Conservation (phyloP, 2,113 vertebrate genomes). For the Raja brachyura region DNA sequence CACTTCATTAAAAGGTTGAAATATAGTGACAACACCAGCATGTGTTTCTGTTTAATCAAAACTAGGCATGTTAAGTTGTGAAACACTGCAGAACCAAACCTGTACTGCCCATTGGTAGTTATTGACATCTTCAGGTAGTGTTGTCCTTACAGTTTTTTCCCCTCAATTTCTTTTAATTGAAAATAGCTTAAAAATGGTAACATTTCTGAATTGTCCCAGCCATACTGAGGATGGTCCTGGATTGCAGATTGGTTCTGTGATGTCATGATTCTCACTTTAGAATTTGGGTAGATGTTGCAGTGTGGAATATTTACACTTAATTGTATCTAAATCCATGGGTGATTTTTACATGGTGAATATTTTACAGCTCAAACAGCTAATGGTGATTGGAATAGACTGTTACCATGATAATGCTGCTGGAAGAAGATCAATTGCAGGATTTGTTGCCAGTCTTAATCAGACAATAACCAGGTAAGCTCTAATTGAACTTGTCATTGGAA, state of each 20-base stretch:
- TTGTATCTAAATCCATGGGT: neutral
- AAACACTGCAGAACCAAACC: too few relatives aligned
- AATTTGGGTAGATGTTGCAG: neutral
- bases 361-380: conserved; percentile 77
- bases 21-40: too few relatives aligned
- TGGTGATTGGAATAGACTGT: conserved; percentile 92
- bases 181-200: too few relatives aligned
- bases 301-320: neutral
- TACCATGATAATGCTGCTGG: conserved; percentile 80
- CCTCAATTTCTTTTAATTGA: too few relatives aligned
- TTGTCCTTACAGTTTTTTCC: too few relatives aligned
- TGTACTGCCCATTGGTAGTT: too few relatives aligned
- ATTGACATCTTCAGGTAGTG: too few relatives aligned
- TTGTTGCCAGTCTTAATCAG: conserved; percentile 86
- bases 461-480: conserved; percentile 75
- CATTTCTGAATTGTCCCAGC: neutral
- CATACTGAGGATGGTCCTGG: neutral
- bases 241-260: neutral
- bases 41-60: too few relatives aligned
- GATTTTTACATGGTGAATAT: neutral
- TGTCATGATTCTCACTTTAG: neutral
- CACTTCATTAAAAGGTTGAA: neutral
- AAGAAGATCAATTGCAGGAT: conserved; percentile 75
- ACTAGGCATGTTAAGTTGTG: too few relatives aligned
- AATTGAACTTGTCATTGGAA: neutral